Base-by-base conservation (phyloP, 2,888 invertebrate genomes). In the Limulus polyphemus region DNA sequence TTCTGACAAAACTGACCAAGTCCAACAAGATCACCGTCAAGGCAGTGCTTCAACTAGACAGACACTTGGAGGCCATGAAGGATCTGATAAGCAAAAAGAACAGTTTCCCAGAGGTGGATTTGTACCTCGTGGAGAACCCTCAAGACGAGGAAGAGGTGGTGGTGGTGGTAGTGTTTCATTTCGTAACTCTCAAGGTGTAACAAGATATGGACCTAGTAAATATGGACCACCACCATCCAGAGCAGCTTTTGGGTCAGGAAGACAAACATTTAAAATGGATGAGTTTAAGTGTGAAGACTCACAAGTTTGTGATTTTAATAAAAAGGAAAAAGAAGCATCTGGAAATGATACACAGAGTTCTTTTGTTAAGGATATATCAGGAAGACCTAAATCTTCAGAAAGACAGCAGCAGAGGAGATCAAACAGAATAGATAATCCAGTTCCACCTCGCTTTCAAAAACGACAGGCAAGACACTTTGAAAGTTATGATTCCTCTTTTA, bases 51-150 rank as follows among this genome's bases (percentile, higher is more conserved):
- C 54, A 32, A n/a, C 12, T 7, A 32, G 32, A 13, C 32, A 17
- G 2, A 54, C 10, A 14, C 32, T 54, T 17, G 54, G 54, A 11
- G 14, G 0, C 17, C 16, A 67, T 56, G 51, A 59, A 17, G 67
- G 65, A 13, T 59, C 61, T 32, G 67, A 69, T 49, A 67, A 67
- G 32, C 60, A 60, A 2, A 64, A 67, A 58, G 69, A 68, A 48
- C 65, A 62, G 56, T 32, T 32, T 32, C 32, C 32, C 0, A 67
- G 71, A 17, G 87, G 87, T 72, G 87, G 86, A 57, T 90, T 90
- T 77, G 85, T 88, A 1, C 91, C 91, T 0, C 82, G 90, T 32
- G 92, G 92, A 0, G 91, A 91, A 75, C 92, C 92, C 0, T 90
- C 90, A 1, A 81, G 91, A 58, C 84, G 91, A 62, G 92, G 92